Base-by-base conservation (phyloP, 2,888 invertebrate genomes). In the Pseudoips prasinana region DNA sequence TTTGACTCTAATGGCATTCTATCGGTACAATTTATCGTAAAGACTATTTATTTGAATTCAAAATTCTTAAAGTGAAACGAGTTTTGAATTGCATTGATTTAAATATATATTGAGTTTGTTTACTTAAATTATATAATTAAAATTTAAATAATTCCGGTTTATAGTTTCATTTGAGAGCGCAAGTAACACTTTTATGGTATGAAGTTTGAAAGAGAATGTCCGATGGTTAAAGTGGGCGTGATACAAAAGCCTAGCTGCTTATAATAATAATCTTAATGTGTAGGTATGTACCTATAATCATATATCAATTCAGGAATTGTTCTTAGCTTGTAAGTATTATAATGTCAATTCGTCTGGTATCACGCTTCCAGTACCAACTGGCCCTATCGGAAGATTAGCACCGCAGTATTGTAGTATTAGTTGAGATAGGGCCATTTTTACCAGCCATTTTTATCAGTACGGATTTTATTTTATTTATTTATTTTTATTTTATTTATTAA, bases 51-150 rank as follows among this genome's bases (percentile, higher is more conserved):
- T 76, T 70, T 66, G 53, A 73, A 75, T 72, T 63, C 54, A 51
- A 71, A 72, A n/a, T 66, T 45, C 55, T 7, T 43, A 53, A 44
- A 39, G 62, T 37, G 47, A 44, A 67, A 72, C 61, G 46, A 44
- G 61, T 58, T 59, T 53, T 36, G 39, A 49, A 57, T 56, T 45
- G 57, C 47, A 61, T 60, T 55, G 41, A 68, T 71, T 73, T 71
- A 58, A 73, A 72, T 74, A 62, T 64, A 55, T 57, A 63, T 55
- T 37, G 49, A 55, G 41, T 70, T 63, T 74, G 64, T 77, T 76
- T 76, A 64, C 69, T 64, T 64, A 59, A 69, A 70, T 73, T 62
- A 74, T 73, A 57, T 65, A 70, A 73, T 70, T 71, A 65, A 65
- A 60, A 65, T 61, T 60, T 57, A 42, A 49, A 58, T 52, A 30